Base-by-base conservation (phyloP, 2,888 invertebrate species). In the Sarcophaga carnaria region DNA sequence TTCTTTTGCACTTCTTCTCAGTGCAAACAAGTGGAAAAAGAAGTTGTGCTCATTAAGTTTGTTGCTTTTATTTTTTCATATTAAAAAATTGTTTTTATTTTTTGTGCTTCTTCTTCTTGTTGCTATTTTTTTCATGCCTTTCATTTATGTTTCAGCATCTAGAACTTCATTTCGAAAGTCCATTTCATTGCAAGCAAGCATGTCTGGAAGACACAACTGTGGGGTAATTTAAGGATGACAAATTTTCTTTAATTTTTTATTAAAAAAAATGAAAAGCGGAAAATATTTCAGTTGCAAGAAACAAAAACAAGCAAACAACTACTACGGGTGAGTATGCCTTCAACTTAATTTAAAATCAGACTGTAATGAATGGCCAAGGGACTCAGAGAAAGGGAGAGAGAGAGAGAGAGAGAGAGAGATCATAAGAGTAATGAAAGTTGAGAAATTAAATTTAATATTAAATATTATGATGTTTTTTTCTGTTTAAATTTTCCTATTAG, bases 151-250 rank as follows among this genome's bases (percentile, higher is more conserved):
- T 45, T 67, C n/a, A 37, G 10, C 3, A 12, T 60, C 37, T 37
- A 69, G 2, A 77, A 59, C 60, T 27, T 37, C 3, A n/a, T 49
- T 70, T 60, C 5, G 2, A 60, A 20, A 2, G 3, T 10, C n/a
- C 20, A 54, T 20, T 75, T 54, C 69, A n/a, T 27, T 22, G 25
- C 22, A 72, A 60, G 11, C 49, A 71, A 66, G 72, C 60, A 78
- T 14, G 54, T 69, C 25, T 37, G 37, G 37, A 10, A 37, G 10
- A 37, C 37, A 10, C 8, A 37, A 37, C 37, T 37, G 37, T 37
- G 37, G 66, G 25, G 76, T 81, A 79, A 79, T 82, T 84, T 82
- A 79, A 72, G 78, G 62, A 84, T 76, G 84, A 87, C 79, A 87
- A 87, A 81, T 87, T 77, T 70, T 70, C 22, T 78, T 27, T 64